phyloP scores from a whole-genome alignment of 2,113 vertebrate genomes.

The Sebastes fasciatus region DNA sequence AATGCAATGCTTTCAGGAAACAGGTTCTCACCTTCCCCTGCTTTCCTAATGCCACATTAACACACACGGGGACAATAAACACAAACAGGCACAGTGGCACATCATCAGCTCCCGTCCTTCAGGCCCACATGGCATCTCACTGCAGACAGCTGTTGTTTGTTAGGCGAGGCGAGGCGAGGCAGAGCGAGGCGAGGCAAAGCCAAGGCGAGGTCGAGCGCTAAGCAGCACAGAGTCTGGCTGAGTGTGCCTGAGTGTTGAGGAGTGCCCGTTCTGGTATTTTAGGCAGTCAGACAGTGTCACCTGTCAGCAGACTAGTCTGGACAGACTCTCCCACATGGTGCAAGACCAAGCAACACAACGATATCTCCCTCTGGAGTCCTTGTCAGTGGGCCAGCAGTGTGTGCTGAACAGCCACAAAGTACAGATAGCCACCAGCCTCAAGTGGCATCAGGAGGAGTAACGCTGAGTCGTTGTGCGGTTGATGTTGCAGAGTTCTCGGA shows the following conservation, averaged over 20 bases:
- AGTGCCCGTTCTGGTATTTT: conserved; percentile 79
- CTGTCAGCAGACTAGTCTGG: conserved; percentile 80
- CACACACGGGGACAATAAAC: conserved; percentile 37
- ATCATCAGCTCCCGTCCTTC: conserved; percentile 37
- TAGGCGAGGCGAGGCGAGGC: conserved; percentile 62
- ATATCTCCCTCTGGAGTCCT: conserved; percentile 53
- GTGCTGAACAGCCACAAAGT: conserved; percentile 40
- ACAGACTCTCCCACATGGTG: conserved; percentile 68
- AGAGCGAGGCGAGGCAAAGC: conserved; percentile 69
- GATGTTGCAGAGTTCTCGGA: conserved; percentile 69
- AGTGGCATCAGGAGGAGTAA: conserved; percentile 35
- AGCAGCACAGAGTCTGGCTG: conserved; percentile 51
- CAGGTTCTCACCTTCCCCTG: conserved; percentile 46
- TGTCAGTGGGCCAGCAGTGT: conserved; percentile 49
- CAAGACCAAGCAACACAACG: conserved; percentile 61
- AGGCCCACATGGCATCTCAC: conserved; percentile 58
- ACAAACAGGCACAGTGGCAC: conserved; percentile 27
- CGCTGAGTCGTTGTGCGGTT: conserved; percentile 21
- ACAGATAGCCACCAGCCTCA: conserved; percentile 30
- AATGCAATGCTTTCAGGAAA: conserved; percentile 43
- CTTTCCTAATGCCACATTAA: conserved; percentile 15
- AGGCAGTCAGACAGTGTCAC: conserved; percentile 82
- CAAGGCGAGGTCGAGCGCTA: conserved; percentile 65
- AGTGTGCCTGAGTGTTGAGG: conserved; percentile 63
- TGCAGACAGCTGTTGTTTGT: conserved; percentile 81